Evolutionary conservation across 2,113 vertebrate species (phyloP).

Genomic region (Propithecus coquereli): DNA sequence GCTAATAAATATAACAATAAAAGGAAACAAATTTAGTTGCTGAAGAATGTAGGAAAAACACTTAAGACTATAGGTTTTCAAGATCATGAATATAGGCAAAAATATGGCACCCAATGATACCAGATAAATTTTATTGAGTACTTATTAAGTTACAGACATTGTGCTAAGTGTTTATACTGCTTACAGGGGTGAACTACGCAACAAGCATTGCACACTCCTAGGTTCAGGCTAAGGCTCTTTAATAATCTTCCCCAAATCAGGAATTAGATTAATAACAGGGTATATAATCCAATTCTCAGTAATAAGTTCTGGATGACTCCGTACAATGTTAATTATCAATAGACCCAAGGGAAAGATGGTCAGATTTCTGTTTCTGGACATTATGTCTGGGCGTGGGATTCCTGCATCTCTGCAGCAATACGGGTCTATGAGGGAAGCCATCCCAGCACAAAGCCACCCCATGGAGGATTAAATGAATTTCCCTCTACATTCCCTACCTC

Average conservation of each 20-base stretch:
- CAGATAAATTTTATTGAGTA: neutral
- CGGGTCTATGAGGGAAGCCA: neutral
- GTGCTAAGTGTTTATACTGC: neutral
- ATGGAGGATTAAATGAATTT: neutral
- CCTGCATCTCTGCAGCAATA: too few species aligned
- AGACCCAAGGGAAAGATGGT: neutral
- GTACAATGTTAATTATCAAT: neutral
- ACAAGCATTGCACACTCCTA: neutral
- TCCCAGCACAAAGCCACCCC: neutral
- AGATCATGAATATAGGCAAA: neutral
- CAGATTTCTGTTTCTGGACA: neutral
- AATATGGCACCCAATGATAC: neutral
- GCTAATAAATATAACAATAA: neutral
- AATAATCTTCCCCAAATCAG: neutral
- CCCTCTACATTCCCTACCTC: neutral
- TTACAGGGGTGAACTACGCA: neutral
- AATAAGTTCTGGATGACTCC: neutral
- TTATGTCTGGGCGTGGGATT: neutral
- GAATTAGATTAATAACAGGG: neutral
- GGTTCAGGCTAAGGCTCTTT: neutral
- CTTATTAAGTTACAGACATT: neutral
- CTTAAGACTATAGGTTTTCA: neutral
- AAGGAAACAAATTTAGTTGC: neutral
- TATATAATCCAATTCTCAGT: neutral
- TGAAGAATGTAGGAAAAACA: neutral